Conservation (phyloP, 1,140 invertebrate genomes). For the Caenorhabditis briggsae region DNA sequence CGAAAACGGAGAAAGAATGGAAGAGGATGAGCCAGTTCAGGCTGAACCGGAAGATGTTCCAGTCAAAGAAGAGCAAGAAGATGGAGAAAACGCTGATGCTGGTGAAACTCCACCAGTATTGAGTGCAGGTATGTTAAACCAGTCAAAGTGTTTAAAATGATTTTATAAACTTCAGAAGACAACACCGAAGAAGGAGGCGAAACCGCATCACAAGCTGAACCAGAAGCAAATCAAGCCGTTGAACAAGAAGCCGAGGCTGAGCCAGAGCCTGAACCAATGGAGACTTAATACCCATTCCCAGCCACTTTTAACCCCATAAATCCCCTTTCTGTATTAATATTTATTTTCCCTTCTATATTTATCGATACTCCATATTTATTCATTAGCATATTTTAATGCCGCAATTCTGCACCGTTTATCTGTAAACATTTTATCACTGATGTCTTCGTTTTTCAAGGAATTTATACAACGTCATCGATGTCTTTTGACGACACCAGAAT, state of each 20-base stretch:
- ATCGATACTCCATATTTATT: neutral
- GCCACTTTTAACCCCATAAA: neutral
- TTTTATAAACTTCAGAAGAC: neutral
- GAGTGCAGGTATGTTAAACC: neutral
- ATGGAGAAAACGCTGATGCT: neutral
- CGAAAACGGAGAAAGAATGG: constrained; percentile 25
- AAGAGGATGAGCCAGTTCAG: constrained; percentile 26
- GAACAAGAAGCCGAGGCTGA: neutral
- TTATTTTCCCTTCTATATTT: neutral
- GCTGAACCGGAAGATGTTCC: neutral
- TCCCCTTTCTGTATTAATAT: neutral
- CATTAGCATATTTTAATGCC: too few species aligned
- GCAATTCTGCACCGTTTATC: neutral
- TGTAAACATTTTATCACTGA: constrained; percentile 43
- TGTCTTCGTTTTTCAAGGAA: neutral
- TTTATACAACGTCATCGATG: neutral
- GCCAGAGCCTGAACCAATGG: constrained; percentile 31
- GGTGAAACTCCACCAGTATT: constrained; percentile 19
- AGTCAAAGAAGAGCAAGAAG: neutral
- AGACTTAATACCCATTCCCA: neutral
- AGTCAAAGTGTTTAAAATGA: neutral
- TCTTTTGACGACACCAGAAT: neutral
- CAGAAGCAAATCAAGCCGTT: neutral
- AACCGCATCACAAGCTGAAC: too few species aligned
- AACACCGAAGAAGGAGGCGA: neutral